Percentiles rank a stretch among this genome's conserved stretches.
These are phyloP conservation scores for Eriocheir sinensis DNA, from an alignment of 1,140 invertebrate species.

Conservation along the genomic window DNA sequence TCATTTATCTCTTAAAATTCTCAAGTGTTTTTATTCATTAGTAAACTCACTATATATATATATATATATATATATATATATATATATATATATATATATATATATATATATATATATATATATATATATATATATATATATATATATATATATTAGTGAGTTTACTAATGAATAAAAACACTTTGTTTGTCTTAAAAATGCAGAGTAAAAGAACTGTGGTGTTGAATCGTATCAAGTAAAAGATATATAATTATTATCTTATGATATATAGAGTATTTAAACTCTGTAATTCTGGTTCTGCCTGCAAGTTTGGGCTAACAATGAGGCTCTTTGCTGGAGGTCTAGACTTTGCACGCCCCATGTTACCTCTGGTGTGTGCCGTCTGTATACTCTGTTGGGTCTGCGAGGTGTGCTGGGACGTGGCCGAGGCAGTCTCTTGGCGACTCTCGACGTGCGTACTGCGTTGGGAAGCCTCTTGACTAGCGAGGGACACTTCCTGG, in stretches of 20 bases:
- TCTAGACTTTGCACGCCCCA: not conserved
- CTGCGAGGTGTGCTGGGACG: not conserved
- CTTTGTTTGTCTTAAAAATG: not conserved
- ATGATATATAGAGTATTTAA: not conserved
- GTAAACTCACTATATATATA: not conserved
- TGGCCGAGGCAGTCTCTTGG: not conserved
- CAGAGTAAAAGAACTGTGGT: not conserved
- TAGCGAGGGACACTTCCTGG: not conserved
- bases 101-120: not conserved
- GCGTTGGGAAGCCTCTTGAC: not conserved
- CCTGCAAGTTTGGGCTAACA: no score
- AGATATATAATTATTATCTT: not conserved
- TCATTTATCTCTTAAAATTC: no score
- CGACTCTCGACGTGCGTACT: not conserved
- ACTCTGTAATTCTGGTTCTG: no score
- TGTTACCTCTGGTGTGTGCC: not conserved
- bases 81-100: not conserved
- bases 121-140: not conserved
- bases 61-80: no score
- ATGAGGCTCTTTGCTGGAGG: not conserved
- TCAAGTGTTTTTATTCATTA: no score
- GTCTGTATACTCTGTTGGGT: constrained; percentile 44
- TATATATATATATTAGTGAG: not conserved
- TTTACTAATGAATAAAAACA: not conserved
- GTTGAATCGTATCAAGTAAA: not conserved